Evolutionary conservation across 1,140 invertebrate species (phyloP).

Genomic region (Penaeus japonicus): DNA sequence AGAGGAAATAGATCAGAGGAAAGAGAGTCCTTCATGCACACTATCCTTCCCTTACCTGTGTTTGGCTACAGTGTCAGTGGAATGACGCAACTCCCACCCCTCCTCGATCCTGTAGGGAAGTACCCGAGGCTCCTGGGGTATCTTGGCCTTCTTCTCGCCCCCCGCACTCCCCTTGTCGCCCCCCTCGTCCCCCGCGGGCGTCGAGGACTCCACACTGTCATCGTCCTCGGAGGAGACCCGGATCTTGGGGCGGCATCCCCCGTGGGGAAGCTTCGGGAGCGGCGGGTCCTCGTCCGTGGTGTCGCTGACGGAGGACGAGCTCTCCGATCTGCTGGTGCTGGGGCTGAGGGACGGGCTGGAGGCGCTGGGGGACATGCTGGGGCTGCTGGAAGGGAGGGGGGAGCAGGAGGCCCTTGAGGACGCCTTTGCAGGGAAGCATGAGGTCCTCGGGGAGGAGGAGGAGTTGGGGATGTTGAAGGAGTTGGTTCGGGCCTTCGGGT

Average conservation of each 20-base stretch:
- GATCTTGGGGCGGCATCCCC: neutral
- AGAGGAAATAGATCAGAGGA: too few relatives aligned
- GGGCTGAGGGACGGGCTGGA: constrained; percentile 26
- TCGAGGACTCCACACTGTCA: neutral
- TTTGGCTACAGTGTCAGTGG: constrained; percentile 38
- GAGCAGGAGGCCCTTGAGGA: neutral
- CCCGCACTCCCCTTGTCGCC: neutral
- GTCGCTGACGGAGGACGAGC: constrained; percentile 19
- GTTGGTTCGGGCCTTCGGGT: constrained; percentile 6
- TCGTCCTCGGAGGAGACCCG: constrained; percentile 26
- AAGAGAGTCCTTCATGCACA: too few relatives aligned
- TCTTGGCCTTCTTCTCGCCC: neutral
- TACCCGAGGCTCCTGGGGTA: neutral
- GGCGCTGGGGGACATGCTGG: constrained; percentile 6
- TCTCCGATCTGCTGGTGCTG: constrained; percentile 25
- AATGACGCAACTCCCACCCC: constrained; percentile 29
- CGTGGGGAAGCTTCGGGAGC: neutral
- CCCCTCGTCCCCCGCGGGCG: neutral
- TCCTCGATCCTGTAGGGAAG: constrained; percentile 42
- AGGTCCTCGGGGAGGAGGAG: neutral
- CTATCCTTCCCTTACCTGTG: constrained; percentile 17
- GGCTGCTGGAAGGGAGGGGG: neutral
- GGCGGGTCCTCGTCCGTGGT: neutral
- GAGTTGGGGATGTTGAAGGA: constrained; percentile 23
- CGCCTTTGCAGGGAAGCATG: too few relatives aligned